These are phyloP conservation scores for Myotis davidii DNA, from an alignment of 2,113 vertebrate species.

Conservation along the genomic window DNA sequence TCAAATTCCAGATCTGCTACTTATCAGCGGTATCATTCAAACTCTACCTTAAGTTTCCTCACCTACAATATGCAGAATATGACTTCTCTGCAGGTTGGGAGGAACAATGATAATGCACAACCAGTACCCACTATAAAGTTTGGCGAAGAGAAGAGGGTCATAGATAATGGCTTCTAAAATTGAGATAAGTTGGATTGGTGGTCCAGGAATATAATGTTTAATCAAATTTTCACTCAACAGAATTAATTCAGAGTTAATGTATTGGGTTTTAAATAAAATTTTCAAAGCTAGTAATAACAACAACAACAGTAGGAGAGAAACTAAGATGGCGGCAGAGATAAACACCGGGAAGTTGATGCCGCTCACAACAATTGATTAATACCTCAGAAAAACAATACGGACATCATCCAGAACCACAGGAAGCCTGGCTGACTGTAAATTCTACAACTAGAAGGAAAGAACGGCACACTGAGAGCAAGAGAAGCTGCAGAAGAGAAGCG, in stretches of 20 bases:
- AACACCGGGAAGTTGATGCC: too few species aligned
- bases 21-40: background rate
- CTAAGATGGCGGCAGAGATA: too few species aligned
- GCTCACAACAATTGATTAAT: too few species aligned
- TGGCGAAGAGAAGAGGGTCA: background rate
- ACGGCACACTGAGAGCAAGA: too few species aligned
- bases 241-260: background rate
- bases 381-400: too few species aligned
- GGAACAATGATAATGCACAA: background rate
- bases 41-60: constrained; percentile 1
- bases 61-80: background rate
- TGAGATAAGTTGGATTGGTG: background rate
- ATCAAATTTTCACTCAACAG: background rate
- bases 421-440: too few species aligned
- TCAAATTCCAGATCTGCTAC: background rate
- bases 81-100: background rate
- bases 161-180: background rate
- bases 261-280: background rate
- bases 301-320: too few species aligned
- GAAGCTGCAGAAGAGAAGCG: too few species aligned
- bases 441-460: too few species aligned
- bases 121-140: background rate
- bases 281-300: background rate
- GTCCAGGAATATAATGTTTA: background rate
- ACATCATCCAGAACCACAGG: too few species aligned